These are phyloP conservation scores for Osedax fenrisi DNA, from an alignment of 2,888 invertebrate genomes.

Conservation along the genomic window DNA sequence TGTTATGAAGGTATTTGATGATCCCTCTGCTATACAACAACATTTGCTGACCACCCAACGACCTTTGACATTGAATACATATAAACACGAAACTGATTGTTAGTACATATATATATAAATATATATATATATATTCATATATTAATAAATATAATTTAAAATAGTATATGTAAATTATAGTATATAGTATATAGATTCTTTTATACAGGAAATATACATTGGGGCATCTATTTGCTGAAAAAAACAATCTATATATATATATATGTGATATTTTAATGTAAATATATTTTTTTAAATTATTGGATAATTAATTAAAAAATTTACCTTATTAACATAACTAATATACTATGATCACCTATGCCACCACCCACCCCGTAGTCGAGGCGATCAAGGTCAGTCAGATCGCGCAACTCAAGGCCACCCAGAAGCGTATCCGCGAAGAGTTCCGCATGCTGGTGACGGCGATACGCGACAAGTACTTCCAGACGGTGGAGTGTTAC, in stretches of 20 bases:
- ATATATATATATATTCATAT: too few species aligned
- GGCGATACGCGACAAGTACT: neutral
- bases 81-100: constrained; percentile 82
- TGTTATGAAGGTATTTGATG: constrained; percentile 50
- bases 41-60: constrained; percentile 68
- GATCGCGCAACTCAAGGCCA: neutral
- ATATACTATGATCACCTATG: too few species aligned
- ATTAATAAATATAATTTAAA: too few species aligned
- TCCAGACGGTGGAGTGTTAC: neutral
- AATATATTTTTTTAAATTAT: too few species aligned
- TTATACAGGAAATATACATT: too few species aligned
- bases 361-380: neutral
- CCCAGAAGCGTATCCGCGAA: neutral
- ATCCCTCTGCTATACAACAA: constrained; percentile 63
- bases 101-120: constrained; percentile 37
- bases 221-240: too few species aligned
- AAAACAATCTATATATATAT: too few species aligned
- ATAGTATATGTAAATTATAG: too few species aligned
- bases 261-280: too few species aligned
- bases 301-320: too few species aligned
- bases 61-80: constrained; percentile 60
- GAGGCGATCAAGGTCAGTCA: neutral
- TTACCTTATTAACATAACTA: too few species aligned
- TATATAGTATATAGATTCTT: too few species aligned
- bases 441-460: neutral